These are phyloP conservation scores for Drosophila busckii DNA, from an alignment of 1,140 invertebrate genomes.

Conservation along the genomic window DNA sequence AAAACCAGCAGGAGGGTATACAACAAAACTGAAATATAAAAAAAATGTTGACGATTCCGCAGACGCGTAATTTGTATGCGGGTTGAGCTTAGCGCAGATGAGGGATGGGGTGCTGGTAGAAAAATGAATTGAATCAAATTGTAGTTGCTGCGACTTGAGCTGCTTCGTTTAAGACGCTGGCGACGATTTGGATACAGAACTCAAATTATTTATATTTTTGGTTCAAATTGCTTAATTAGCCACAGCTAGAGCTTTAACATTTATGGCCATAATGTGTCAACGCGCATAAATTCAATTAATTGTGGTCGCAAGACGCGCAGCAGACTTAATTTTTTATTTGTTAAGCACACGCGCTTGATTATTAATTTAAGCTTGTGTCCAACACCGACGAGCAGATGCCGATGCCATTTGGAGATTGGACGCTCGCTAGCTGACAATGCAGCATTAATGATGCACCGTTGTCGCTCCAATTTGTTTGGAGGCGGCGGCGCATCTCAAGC, in stretches of 20 bases:
- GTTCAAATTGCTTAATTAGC: conserved; percentile 66
- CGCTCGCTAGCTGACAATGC: conserved; percentile 40
- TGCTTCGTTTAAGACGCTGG: conserved; percentile 21
- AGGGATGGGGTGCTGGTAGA: conserved; percentile 5
- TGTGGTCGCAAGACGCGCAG: conserved; percentile 49
- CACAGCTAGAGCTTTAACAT: conserved; percentile 43
- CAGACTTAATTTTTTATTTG: conserved; percentile 9
- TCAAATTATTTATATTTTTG: conserved; percentile 13
- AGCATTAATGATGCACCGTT: conserved; percentile 39
- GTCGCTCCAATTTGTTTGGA: conserved; percentile 64
- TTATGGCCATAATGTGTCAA: conserved; percentile 75
- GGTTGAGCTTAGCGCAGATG: conserved; percentile 20
- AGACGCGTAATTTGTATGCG: conserved; percentile 60
- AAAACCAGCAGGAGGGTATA: conserved; percentile 39
- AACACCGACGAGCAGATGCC: conserved; percentile 40
- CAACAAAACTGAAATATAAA: conserved; percentile 2
- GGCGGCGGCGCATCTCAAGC: conserved; percentile 67
- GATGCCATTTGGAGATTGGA: no score
- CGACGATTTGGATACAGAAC: conserved; percentile 11
- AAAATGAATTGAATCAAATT: conserved; percentile 60
- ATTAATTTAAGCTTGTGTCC: conserved; percentile 48
- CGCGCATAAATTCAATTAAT: conserved; percentile 76
- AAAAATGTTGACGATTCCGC: conserved; percentile 16
- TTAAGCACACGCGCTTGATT: conserved; percentile 24
- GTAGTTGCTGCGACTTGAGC: conserved; percentile 25